Evolutionary conservation across 2,113 vertebrate genomes (phyloP).

Genomic region (Cyprinodon brontotheroides): DNA sequence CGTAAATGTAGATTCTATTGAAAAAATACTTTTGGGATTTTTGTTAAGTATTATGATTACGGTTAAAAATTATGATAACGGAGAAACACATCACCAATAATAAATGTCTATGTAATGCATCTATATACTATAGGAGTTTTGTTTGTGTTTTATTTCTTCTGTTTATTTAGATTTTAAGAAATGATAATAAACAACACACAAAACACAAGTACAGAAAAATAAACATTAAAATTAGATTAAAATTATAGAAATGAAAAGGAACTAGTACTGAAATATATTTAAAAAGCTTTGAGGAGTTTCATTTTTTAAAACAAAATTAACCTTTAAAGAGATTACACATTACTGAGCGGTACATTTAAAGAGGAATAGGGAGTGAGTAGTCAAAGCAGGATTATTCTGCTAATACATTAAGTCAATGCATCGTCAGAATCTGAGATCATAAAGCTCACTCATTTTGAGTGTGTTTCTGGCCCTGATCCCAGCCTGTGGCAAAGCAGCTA

Average conservation of each 20-base stretch:
- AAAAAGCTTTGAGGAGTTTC: too few species aligned
- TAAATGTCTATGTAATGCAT: neutral
- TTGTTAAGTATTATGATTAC: too few species aligned
- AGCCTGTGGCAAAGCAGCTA: conserved; percentile 45
- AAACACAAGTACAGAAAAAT: too few species aligned
- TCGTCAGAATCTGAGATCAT: neutral
- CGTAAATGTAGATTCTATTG: too few species aligned
- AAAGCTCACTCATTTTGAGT: conserved; percentile 16
- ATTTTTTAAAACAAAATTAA: neutral
- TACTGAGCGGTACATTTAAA: neutral
- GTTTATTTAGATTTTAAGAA: too few species aligned
- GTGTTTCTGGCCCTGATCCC: conserved; percentile 19
- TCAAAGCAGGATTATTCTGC: neutral
- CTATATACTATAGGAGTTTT: neutral
- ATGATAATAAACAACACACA: too few species aligned
- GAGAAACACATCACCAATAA: neutral
- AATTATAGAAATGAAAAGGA: too few species aligned
- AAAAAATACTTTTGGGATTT: too few species aligned
- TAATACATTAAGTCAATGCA: neutral
- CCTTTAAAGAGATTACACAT: neutral
- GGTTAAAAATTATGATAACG: neutral
- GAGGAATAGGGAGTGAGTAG: neutral
- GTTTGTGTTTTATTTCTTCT: too few species aligned
- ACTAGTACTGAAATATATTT: too few species aligned
- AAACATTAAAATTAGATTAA: too few species aligned